Base-by-base conservation (phyloP, 2,113 vertebrate species). In the Phaetusa simplex region DNA sequence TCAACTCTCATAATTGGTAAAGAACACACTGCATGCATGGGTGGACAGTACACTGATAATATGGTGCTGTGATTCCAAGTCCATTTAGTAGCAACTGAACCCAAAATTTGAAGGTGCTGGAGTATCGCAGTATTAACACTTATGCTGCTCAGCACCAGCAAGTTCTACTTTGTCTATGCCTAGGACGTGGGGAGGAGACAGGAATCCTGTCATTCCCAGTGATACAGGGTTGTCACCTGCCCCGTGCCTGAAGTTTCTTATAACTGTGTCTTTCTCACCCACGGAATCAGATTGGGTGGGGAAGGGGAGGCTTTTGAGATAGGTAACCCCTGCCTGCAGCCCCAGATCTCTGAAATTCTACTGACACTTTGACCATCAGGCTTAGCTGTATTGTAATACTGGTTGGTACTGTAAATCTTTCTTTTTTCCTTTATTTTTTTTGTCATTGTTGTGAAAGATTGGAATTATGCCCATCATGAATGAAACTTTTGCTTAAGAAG, bases 201-300 rank as follows among this genome's bases (percentile, higher is more conserved):
- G 78, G 55, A 82, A 14, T 70, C 11, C 42, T 52, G 32, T 64
- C 24, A 6, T n/a, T 49, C 38, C 70, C 16, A 16, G 42, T 10
- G 62, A 29, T 11, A 2, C 0, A 1, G 50, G 29, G 23, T 5
- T 76, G 47, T 64, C n/a, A 27, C 70, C 66, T 58, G 55, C 45
- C 50, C 47, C 22, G 34, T 10, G 18, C 56, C 38, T 55, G 66
- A 59, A 19, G 22, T 36, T 40, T 56, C 38, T 67, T 36, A 3
- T 3, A 36, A 32, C 53, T 49, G 11, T 45, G 18, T 61, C 26
- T 73, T 91, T 36, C 59, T 77, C 64, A 16, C 24, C 21, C n/a
- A 3, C 0, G 0, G 47, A 59, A 12, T 38, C 5, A 1, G 23
- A 12, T 74, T 0, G 4, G 42, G 42, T 87, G 32, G 27, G 64